Evolutionary conservation across 2,113 vertebrate genomes (phyloP).

Genomic region (Peromyscus leucopus): DNA sequence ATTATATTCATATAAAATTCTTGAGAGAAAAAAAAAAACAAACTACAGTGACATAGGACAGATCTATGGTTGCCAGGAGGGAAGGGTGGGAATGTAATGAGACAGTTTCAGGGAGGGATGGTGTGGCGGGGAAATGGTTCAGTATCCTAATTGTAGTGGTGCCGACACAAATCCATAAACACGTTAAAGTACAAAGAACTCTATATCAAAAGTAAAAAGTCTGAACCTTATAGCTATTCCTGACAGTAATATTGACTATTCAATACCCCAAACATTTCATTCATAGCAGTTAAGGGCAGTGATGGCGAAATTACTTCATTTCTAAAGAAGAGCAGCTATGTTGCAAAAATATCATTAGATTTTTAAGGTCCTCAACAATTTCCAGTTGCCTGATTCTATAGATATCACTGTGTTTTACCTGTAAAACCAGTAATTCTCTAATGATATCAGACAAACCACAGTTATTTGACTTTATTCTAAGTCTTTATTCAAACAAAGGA

Average conservation of each 20-base stretch:
- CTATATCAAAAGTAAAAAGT: neutral
- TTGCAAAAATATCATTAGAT: neutral
- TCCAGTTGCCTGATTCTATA: neutral
- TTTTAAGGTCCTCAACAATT: neutral
- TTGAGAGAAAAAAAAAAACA: neutral
- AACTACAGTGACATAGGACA: neutral
- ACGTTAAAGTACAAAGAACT: neutral
- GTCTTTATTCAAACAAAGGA: neutral
- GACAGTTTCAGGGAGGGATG: neutral
- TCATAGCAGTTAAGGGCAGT: neutral
- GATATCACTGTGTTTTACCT: neutral
- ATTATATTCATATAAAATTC: neutral
- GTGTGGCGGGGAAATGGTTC: neutral
- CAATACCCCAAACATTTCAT: neutral
- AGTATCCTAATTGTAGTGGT: neutral
- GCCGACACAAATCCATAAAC: neutral
- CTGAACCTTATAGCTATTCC: neutral
- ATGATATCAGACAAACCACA: neutral
- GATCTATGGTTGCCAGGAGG: neutral
- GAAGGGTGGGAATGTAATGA: neutral
- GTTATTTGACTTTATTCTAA: conserved; percentile 5
- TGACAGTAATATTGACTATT: neutral
- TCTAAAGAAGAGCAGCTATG: conserved; percentile 21
- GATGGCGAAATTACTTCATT: neutral
- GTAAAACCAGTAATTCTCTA: neutral